phyloP scores from a whole-genome alignment of 2,888 invertebrate genomes.

The Octodonta nipae region DNA sequence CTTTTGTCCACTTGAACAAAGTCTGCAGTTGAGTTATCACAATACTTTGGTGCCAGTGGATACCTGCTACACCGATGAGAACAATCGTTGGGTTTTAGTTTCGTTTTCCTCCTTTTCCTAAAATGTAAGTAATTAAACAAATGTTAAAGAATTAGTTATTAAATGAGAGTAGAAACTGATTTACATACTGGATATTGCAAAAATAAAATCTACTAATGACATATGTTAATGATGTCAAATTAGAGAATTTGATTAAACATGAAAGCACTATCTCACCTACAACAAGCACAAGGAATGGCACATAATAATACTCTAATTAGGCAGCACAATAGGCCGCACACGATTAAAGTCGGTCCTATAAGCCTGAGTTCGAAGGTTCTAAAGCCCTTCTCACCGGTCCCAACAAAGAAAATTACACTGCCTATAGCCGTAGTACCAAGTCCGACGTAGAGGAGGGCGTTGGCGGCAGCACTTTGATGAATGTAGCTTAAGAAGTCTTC shows the following conservation, averaged over 20 bases:
- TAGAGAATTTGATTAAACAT: no score
- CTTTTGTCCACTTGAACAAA: constrained; percentile 27
- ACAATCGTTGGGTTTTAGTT: constrained; percentile 35
- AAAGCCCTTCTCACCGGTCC: constrained; percentile 79
- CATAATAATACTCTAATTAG: constrained; percentile 71
- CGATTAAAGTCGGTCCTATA: constrained; percentile 62
- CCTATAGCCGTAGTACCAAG: constrained; percentile 72
- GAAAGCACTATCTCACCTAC: constrained; percentile 40
- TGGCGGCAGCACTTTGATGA: constrained; percentile 67
- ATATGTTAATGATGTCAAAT: no score
- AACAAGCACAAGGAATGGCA: constrained; percentile 65
- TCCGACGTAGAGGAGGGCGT: constrained; percentile 73
- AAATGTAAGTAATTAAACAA: no score
- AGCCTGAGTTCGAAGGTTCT: constrained; percentile 73
- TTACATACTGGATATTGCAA: no score
- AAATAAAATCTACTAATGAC: no score
- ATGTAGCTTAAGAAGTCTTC: constrained; percentile 56
- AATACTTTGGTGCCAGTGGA: constrained; percentile 40
- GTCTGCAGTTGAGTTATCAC: constrained; percentile 22
- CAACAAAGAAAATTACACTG: constrained; percentile 77
- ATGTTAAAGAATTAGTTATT: no score
- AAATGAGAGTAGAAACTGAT: no score
- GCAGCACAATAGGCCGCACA: constrained; percentile 69
- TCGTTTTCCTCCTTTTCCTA: constrained; percentile 49
- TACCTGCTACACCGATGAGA: constrained; percentile 32